phyloP scores from a whole-genome alignment of 1,140 invertebrate genomes.

The Galleria mellonella region DNA sequence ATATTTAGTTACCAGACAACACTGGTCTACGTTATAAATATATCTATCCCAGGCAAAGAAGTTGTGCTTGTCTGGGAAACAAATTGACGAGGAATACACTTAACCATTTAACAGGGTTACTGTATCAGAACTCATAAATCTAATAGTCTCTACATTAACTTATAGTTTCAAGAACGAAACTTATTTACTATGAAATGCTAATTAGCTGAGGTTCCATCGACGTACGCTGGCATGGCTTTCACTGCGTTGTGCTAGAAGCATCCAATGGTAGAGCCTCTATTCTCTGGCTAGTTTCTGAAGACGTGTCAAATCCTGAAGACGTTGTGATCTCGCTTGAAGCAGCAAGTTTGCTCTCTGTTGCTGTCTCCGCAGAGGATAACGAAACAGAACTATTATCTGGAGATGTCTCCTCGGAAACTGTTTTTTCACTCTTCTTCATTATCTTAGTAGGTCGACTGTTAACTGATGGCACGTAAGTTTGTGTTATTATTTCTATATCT shows the following conservation, averaged over 20 bases:
- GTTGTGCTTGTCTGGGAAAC: conserved; percentile 14
- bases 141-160: conserved; percentile 65
- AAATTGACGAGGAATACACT: conserved; percentile 47
- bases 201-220: conserved; percentile 49
- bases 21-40: conserved; percentile 36
- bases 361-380: conserved; percentile 11
- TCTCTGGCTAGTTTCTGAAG: conserved; percentile 2
- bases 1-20: conserved; percentile 36
- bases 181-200: conserved; percentile 61
- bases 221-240: conserved; percentile 15
- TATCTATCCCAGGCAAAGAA: conserved; percentile 14
- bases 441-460: conserved; percentile 51
- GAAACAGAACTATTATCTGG: conserved; percentile 4
- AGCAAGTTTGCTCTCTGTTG: conserved; percentile 10
- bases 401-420: conserved; percentile 14
- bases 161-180: conserved; percentile 66
- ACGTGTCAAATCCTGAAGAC: background rate
- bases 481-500: conserved; percentile 61
- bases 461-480: conserved; percentile 59
- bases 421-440: conserved; percentile 42
- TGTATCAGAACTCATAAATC: conserved; percentile 32
- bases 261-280: conserved; percentile 16
- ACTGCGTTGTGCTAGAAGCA: conserved; percentile 28
- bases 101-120: conserved; percentile 28
- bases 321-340: conserved; percentile 10